Conservation (phyloP, 2,113 vertebrate species). For the Hyla sarda region DNA sequence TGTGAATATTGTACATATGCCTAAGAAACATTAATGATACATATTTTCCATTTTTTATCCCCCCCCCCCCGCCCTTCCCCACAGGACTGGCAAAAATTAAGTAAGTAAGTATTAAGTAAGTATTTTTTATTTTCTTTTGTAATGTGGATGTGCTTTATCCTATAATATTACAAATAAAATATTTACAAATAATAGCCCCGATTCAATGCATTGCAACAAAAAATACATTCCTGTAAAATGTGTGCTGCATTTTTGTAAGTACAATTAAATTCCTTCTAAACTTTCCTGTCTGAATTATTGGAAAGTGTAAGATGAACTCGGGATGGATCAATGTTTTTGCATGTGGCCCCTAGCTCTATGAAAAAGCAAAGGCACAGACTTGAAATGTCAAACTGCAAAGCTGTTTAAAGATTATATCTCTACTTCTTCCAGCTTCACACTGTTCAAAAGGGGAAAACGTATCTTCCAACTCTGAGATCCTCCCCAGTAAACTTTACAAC, state of each 20-base stretch:
- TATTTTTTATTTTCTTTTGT: not conserved
- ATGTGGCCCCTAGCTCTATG: slow-evolving; percentile 65
- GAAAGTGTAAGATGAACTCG: slow-evolving; percentile 60
- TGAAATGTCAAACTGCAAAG: slow-evolving; percentile 72
- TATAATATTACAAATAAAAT: not conserved
- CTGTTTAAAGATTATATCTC: slow-evolving; percentile 69
- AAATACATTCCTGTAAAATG: not conserved
- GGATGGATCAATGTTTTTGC: slow-evolving; percentile 66
- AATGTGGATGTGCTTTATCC: not conserved
- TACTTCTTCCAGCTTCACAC: slow-evolving; percentile 42
- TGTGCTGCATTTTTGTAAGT: not conserved
- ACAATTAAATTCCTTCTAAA: not conserved
- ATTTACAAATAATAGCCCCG: no score
- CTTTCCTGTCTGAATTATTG: not conserved
- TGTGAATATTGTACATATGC: no score
- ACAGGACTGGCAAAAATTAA: no score
- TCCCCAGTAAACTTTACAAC: slow-evolving; percentile 67
- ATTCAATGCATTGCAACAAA: not conserved
- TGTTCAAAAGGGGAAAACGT: slow-evolving; percentile 66
- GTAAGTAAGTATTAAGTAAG: no score
- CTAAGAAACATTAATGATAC: no score
- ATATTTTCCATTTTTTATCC: no score
- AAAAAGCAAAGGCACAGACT: slow-evolving; percentile 64
- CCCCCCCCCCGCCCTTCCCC: no score
- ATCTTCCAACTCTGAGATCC: slow-evolving; percentile 64